Evolutionary conservation across 2,888 invertebrate species (phyloP), one percentile per base, ranked within the genome.

Genomic region (Odontocerum albicorne): DNA sequence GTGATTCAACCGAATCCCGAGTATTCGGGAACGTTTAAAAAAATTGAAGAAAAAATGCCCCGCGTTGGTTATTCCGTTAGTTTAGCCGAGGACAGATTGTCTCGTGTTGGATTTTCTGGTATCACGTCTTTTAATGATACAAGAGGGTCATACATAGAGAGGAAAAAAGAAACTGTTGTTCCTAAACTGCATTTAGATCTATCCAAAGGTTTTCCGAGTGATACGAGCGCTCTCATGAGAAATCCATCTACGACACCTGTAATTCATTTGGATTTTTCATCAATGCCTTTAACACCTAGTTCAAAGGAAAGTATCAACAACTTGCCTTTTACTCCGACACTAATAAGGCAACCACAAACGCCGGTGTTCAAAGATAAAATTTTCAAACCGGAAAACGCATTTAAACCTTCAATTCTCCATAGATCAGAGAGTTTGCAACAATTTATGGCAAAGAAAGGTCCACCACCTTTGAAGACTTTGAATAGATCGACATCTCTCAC

Each of bases 121-220:
- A n/a, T n/a, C 3, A 13, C 21, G 4, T 15, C 21, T n/a, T 46
- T 35, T 15, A 35, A 12, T n/a, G 46, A 46, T 12, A 20, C 35
- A n/a, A n/a, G 33, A n/a, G 33, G 19, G 3, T 20, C 19, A n/a
- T 20, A 19, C 20, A 16, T 21, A 1, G 46, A 46, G 15, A 21
- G 7, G 10, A 50, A 35, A 22, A 7, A 19, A 8, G 58, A 56
- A 15, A 61, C 65, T 13, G 61, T 65, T 38, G 63, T 67, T 36
- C 65, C 67, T 6, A 64, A 64, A 42, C 44, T 64, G 32, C 63
- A 63, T 19, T 51, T 63, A 43, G 63, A 65, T 53, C 54, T 65
- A 46, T 57, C 60, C 33, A 49, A 56, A 45, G 27, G 45, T 2
- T 40, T 52, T 44, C 40, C 19, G 8, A n/a, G 12, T 15, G 36